Conservation (phyloP, 2,888 invertebrate species). For the Anodontia alba region DNA sequence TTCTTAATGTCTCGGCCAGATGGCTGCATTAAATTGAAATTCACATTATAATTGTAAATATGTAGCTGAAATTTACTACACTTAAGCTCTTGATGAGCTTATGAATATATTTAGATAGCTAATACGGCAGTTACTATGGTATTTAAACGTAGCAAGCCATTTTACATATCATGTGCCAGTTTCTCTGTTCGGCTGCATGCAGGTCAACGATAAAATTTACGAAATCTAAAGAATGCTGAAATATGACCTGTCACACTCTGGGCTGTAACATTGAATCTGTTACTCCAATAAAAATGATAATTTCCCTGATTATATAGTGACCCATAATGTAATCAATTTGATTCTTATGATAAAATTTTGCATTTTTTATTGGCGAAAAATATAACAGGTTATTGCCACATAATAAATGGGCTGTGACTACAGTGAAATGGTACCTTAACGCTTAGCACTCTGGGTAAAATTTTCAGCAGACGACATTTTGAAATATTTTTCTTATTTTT, state of each 20-base stretch:
- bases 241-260: constrained; percentile 1
- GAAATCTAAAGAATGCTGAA: constrained; percentile 4
- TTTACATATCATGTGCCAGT: neutral
- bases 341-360: too few relatives aligned
- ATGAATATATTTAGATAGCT: neutral
- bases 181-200: neutral
- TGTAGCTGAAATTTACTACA: neutral
- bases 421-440: too few relatives aligned
- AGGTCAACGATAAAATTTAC: neutral
- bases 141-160: neutral
- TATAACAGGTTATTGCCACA: neutral
- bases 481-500: too few relatives aligned
- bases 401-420: too few relatives aligned
- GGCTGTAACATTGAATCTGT: neutral
- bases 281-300: constrained; percentile 5
- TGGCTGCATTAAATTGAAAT: constrained; percentile 9
- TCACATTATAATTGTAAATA: constrained; percentile 20
- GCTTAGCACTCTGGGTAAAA: too few relatives aligned
- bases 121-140: neutral
- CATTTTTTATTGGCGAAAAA: too few relatives aligned
- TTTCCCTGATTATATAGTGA: neutral
- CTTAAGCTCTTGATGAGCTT: neutral
- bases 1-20: constrained; percentile 5
- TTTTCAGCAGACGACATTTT: too few relatives aligned
- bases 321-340: neutral